phyloP scores from a whole-genome alignment of 2,888 invertebrate genomes.

The Platycnemis pennipes region DNA sequence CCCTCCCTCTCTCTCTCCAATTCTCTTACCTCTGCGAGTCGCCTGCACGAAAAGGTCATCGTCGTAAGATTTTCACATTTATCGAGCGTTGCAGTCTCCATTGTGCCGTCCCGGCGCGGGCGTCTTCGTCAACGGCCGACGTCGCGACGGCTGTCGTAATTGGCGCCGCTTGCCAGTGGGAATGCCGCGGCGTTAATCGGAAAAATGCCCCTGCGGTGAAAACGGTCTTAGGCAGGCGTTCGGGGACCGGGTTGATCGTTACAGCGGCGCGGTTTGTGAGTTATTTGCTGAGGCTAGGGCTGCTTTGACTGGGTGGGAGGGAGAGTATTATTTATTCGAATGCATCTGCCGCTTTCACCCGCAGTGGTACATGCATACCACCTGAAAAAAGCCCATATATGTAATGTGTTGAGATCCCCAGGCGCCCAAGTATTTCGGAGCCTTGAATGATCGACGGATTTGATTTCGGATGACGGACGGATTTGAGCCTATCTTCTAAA shows the following conservation, averaged over 20 bases:
- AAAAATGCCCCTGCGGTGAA: not conserved
- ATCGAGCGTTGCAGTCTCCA: slow-evolving; percentile 32
- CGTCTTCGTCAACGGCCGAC: not conserved
- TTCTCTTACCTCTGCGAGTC: not conserved
- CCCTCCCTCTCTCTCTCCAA: no score
- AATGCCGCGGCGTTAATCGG: not conserved
- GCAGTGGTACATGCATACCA: not conserved
- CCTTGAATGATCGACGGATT: no score
- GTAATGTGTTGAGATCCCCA: not conserved
- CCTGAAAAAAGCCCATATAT: not conserved
- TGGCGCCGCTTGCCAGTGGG: not conserved
- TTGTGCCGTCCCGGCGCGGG: not conserved
- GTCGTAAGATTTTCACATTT: slow-evolving; percentile 52
- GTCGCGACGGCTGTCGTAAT: not conserved
- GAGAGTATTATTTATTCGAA: not conserved
- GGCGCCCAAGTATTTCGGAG: not conserved
- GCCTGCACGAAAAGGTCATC: slow-evolving; percentile 52
- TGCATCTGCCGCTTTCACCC: not conserved
- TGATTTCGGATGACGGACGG: no score
- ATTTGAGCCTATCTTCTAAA: no score
- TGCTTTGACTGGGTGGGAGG: not conserved
- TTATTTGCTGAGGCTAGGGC: not conserved
- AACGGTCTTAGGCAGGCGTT: not conserved
- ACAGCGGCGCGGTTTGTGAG: not conserved
- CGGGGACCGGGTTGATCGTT: not conserved